These are phyloP conservation scores for Cephalopholis sonnerati DNA, from an alignment of 2,113 vertebrate genomes.

Conservation along the genomic window DNA sequence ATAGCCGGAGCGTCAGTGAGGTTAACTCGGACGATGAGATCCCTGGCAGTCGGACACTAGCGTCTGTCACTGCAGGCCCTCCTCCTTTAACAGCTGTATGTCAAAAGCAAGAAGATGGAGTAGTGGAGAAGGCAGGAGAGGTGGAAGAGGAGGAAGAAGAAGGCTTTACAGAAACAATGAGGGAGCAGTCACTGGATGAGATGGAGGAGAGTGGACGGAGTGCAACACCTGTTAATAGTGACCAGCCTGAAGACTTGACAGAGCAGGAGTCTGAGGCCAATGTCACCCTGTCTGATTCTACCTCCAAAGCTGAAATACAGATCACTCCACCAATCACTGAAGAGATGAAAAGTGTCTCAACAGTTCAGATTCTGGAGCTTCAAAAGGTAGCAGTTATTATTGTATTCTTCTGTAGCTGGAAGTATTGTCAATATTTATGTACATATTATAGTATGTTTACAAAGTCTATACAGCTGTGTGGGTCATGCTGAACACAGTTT, in stretches of 20 bases:
- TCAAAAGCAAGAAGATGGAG: constrained; percentile 60
- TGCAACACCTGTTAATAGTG: constrained; percentile 95
- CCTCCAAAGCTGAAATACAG: constrained; percentile 36
- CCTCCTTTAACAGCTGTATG: constrained; percentile 66
- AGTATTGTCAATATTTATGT: neutral
- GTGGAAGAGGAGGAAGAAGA: constrained; percentile 61
- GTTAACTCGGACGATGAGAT: constrained; percentile 98
- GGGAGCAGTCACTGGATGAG: constrained; percentile 88
- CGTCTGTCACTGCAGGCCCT: constrained; percentile 84
- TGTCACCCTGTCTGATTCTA: constrained; percentile 34
- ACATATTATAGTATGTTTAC: neutral
- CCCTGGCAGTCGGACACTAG: constrained; percentile 89
- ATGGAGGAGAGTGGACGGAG: constrained; percentile 98
- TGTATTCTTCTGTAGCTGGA: neutral
- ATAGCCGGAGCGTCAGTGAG: constrained; percentile 97
- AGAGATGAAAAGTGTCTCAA: constrained; percentile 82
- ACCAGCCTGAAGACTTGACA: constrained; percentile 90
- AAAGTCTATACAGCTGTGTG: neutral
- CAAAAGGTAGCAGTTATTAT: constrained; percentile 87
- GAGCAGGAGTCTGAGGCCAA: constrained; percentile 74
- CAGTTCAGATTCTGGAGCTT: constrained; percentile 87
- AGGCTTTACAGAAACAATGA: constrained; percentile 76
- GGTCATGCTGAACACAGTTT: neutral
- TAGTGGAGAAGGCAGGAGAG: constrained; percentile 71
- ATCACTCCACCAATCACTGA: constrained; percentile 61